Conservation (phyloP, 2,113 vertebrate species). For the Mirza zaza region DNA sequence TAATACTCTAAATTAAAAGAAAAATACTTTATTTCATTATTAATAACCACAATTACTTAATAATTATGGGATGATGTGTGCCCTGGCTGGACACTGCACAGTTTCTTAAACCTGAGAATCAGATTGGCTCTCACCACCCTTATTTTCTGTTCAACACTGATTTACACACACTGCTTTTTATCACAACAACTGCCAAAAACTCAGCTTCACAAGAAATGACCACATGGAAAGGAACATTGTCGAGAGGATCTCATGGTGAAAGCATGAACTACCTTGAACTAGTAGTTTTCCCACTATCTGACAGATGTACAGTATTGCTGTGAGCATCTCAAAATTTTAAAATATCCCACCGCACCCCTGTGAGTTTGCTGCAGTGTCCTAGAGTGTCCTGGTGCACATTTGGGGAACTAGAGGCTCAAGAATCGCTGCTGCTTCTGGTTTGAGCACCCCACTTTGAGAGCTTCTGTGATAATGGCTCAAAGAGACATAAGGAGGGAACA, state of each 20-base stretch:
- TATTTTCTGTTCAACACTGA: background rate
- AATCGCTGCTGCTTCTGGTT: background rate
- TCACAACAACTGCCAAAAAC: background rate
- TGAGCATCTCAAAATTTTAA: background rate
- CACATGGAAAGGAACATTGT: background rate
- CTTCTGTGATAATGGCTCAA: background rate
- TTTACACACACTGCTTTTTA: slow-evolving; percentile 20
- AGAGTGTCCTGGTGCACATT: background rate
- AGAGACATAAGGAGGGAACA: background rate
- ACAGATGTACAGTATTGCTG: background rate
- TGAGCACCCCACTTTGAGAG: background rate
- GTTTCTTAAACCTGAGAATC: background rate
- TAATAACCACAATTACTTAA: background rate
- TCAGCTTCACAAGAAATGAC: background rate
- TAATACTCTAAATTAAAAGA: background rate
- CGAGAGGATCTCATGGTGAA: background rate
- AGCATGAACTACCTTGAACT: background rate
- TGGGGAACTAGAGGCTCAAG: background rate
- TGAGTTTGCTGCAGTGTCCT: background rate
- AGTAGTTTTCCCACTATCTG: background rate
- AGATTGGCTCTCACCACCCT: background rate
- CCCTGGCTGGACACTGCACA: background rate
- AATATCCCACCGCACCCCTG: background rate
- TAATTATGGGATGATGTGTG: background rate
- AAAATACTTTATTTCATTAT: background rate